A percentile compares a stretch with the other conserved stretches of the same genome.
These are phyloP conservation scores for Pemphigus obesinymphae DNA, from an alignment of 1,140 invertebrate species.

Conservation along the genomic window DNA sequence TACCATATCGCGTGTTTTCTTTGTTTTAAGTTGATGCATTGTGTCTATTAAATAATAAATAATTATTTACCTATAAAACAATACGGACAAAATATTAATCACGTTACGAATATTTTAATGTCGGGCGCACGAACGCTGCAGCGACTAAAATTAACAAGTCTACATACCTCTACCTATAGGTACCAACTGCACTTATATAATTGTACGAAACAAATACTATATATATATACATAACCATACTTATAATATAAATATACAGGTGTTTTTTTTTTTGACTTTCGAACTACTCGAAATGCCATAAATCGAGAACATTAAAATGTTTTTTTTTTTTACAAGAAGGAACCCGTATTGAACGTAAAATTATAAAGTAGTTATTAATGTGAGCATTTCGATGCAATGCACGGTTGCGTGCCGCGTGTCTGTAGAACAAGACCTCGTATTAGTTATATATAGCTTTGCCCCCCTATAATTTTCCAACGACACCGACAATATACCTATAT, in stretches of 20 bases:
- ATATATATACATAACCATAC: too few species aligned
- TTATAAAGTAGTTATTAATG: slow-evolving; percentile 30
- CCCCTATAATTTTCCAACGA: slow-evolving; percentile 20
- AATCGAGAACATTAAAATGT: slow-evolving; percentile 18
- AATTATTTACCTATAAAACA: background rate
- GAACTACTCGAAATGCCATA: background rate
- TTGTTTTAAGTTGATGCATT: background rate
- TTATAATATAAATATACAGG: too few species aligned
- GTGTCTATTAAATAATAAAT: background rate
- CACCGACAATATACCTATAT: background rate
- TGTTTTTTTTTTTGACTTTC: slow-evolving; percentile 13
- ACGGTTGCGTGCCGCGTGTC: slow-evolving; percentile 13
- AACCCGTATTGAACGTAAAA: slow-evolving; percentile 24
- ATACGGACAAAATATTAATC: background rate
- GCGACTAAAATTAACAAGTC: background rate
- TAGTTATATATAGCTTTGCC: slow-evolving; percentile 7
- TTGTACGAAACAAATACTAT: background rate
- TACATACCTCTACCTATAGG: background rate
- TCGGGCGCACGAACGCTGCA: background rate
- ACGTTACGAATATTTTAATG: background rate
- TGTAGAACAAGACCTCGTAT: background rate
- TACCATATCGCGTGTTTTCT: background rate
- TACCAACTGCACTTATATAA: background rate
- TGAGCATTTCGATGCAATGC: slow-evolving; percentile 13
- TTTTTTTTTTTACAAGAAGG: background rate